These are phyloP conservation scores for Leucophenga montana DNA, from an alignment of 2,888 invertebrate species.

Conservation along the genomic window DNA sequence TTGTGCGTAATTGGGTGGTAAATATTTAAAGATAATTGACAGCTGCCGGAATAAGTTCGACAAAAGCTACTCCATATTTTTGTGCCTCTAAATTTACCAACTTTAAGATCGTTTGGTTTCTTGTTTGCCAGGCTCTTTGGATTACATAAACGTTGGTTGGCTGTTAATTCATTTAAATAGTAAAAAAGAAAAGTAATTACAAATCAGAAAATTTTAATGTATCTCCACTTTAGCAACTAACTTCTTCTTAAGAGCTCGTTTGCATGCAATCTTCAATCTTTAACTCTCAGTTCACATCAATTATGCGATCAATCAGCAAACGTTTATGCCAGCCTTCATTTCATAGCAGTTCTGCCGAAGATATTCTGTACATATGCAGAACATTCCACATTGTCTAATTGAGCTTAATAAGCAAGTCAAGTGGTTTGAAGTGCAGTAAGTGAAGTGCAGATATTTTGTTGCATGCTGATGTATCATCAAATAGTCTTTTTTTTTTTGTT, in stretches of 20 bases:
- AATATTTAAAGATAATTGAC: background rate
- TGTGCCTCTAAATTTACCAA: too few relatives aligned
- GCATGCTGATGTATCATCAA: constrained; percentile 6
- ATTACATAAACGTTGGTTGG: too few relatives aligned
- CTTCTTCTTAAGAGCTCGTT: background rate
- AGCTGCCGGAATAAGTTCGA: background rate
- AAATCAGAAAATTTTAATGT: too few relatives aligned
- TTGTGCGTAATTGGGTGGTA: background rate
- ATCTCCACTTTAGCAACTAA: too few relatives aligned
- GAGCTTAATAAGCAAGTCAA: too few relatives aligned
- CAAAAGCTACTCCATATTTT: too few relatives aligned
- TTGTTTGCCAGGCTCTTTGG: too few relatives aligned
- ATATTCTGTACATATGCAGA: background rate
- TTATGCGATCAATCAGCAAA: constrained; percentile 9
- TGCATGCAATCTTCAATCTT: background rate
- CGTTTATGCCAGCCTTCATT: background rate
- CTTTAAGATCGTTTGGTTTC: too few relatives aligned
- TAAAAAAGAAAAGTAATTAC: too few relatives aligned
- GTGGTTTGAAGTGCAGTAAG: background rate
- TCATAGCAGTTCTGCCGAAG: too few relatives aligned
- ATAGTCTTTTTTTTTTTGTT: background rate
- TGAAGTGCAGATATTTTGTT: background rate
- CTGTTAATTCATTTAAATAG: too few relatives aligned
- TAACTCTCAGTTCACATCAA: background rate
- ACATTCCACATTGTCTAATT: constrained; percentile 7